Evolutionary conservation across 1,140 invertebrate species (phyloP), one percentile per base, ranked within the genome.

Genomic region (Diachasmimorpha longicaudata): DNA sequence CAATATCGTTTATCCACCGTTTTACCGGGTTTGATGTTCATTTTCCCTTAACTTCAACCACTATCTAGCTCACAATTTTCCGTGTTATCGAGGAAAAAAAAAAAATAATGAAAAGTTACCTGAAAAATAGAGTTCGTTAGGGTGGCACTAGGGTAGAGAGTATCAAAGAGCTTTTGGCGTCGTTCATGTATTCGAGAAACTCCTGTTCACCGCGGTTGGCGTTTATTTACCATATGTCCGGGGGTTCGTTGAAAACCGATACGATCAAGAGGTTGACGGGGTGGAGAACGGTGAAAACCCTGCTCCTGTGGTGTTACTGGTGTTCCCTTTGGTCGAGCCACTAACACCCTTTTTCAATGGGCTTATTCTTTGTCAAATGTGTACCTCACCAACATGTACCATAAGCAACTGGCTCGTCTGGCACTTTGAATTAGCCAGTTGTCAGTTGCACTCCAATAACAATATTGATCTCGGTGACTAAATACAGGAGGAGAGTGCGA

Each of bases 151-250:
- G 58, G 23, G 58, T 63, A 14, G 58, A 63, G 58, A 63, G 31
- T 63, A 63, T 63, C 58, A 63, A 63, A 63, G 58, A 63, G 58
- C 58, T 63, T 58, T 63, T 63, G 58, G 21, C 58, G 58, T 63
- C 23, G 19, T 23, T 23, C 1, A 52, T 14, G 21, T 25, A 31
- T 63, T 63, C 19, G 58, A 63, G 58, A 63, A 63, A 63, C 58
- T 63, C 23, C 5, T 25, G 19, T 23, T 63, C 58, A 25, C 58
- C 19, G 19, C 19, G 48, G 48, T 19, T 14, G 23, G 19, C 58
- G 58, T 63, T 63, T 63, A 63, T 63, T 63, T 25, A 63, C 21
- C 58, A 63, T 63, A 63, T 63, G 58, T 63, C 13, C 4, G 19
- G 58, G 31, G 58, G 58, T 63, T 63, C 58, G 58, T 11, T 63